Evolutionary conservation across 2,888 invertebrate genomes (phyloP).

Genomic region (Epinotia brunnichana): DNA sequence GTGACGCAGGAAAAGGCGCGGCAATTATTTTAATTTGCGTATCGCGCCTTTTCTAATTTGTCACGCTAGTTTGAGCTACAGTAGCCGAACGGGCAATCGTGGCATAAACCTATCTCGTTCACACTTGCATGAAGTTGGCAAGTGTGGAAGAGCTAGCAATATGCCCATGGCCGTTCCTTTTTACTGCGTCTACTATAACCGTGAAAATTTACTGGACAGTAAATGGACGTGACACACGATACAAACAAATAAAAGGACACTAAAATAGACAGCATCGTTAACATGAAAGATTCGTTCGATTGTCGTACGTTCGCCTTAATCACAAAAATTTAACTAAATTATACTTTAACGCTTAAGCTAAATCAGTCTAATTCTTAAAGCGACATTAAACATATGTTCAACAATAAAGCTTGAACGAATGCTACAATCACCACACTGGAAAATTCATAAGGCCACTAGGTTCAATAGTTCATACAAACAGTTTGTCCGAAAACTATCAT

Average conservation of each 20-base stretch:
- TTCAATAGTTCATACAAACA: conserved; percentile 50
- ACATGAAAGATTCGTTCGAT: conserved; percentile 64
- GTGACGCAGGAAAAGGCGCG: not conserved
- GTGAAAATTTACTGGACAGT: not conserved
- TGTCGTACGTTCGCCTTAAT: conserved; percentile 70
- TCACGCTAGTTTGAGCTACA: not conserved
- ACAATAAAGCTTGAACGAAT: conserved; percentile 81
- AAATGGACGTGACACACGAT: not conserved
- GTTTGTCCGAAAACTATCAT: conserved; percentile 50
- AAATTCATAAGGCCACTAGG: conserved; percentile 76
- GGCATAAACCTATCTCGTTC: not conserved
- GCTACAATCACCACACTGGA: conserved; percentile 77
- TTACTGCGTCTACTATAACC: not conserved
- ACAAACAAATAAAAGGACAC: conserved; percentile 35
- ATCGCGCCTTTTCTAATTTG: not conserved
- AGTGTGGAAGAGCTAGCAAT: not conserved
- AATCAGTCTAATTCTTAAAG: conserved; percentile 84
- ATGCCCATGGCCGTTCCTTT: not conserved
- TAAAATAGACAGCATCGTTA: conserved; percentile 39
- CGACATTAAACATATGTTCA: conserved; percentile 77
- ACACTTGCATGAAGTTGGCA: not conserved
- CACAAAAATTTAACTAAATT: conserved; percentile 77
- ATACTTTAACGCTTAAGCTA: conserved; percentile 81
- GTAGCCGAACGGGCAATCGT: not conserved
- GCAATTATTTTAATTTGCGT: no score